Conservation (phyloP, 2,888 invertebrate genomes). For the Spialia ferax region DNA sequence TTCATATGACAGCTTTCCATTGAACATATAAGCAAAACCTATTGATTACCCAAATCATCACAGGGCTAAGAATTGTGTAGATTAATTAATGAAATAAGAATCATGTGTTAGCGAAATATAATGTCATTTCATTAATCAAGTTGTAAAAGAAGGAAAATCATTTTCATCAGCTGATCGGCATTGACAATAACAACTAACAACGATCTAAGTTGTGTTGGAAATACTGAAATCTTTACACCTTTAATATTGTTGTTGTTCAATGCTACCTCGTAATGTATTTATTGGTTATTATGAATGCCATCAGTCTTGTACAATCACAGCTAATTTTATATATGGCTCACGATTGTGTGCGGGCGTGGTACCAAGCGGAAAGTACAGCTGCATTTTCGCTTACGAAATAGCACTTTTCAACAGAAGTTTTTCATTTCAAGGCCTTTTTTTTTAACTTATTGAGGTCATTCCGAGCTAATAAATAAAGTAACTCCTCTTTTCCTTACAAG, state of each 20-base stretch:
- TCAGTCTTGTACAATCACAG: constrained; percentile 12
- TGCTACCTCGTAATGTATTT: background rate
- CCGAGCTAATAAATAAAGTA: background rate
- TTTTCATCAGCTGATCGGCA: background rate
- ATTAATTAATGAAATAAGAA: too few species aligned
- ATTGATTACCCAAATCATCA: too few species aligned
- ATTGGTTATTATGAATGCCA: constrained; percentile 9
- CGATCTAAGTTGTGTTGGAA: too few species aligned
- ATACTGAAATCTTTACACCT: too few species aligned
- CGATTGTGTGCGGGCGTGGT: constrained; percentile 15
- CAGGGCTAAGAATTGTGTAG: too few species aligned
- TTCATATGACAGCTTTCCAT: too few species aligned
- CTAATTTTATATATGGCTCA: constrained; percentile 26
- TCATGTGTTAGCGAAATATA: too few species aligned
- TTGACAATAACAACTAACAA: background rate
- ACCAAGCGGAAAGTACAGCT: background rate
- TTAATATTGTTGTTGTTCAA: background rate
- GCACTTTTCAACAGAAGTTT: background rate
- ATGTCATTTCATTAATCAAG: too few species aligned
- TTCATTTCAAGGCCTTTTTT: background rate
- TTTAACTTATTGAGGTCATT: constrained; percentile 5
- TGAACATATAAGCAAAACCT: too few species aligned
- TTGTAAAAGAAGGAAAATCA: background rate
- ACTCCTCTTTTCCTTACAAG: constrained; percentile 27
- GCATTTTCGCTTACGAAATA: background rate